A percentile compares a stretch with the other conserved stretches of the same genome.
These are phyloP conservation scores for Drosophila navojoa DNA, from an alignment of 1,140 invertebrate species.

Conservation along the genomic window DNA sequence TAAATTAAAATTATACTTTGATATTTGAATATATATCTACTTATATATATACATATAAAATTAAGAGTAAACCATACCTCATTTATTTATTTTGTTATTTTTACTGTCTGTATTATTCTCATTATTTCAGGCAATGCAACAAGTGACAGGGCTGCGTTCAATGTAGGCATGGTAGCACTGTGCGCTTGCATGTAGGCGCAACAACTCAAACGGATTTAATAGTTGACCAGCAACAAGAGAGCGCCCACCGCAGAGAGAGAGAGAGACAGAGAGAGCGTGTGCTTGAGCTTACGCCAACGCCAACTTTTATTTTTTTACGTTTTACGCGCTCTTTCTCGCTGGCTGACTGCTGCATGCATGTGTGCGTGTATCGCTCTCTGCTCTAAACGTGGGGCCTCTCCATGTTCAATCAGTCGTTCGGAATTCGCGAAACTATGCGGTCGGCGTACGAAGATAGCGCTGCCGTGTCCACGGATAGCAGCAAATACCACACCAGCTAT, in stretches of 20 bases:
- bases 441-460: slow-evolving; percentile 72
- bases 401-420: slow-evolving; percentile 74
- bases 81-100: no score
- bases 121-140: slow-evolving; percentile 1
- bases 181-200: slow-evolving; percentile 44
- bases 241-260: slow-evolving; percentile 26
- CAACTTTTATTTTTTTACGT: slow-evolving; percentile 51
- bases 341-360: slow-evolving; percentile 31
- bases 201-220: slow-evolving; percentile 52
- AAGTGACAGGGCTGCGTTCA: background rate
- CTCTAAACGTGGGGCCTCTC: slow-evolving; percentile 46
- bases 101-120: no score
- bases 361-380: slow-evolving; percentile 27
- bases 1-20: background rate
- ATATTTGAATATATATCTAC: background rate
- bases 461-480: slow-evolving; percentile 59
- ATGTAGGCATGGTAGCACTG: slow-evolving; percentile 28
- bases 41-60: background rate
- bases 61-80: background rate
- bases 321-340: slow-evolving; percentile 12
- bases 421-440: slow-evolving; percentile 80
- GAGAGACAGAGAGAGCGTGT: slow-evolving; percentile 7
- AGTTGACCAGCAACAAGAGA: slow-evolving; percentile 54
- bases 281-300: slow-evolving; percentile 63
- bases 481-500: slow-evolving; percentile 63